Percentiles rank a stretch among this genome's conserved stretches.
These are phyloP conservation scores for Coptodon bakossiorum DNA, from an alignment of 2,113 vertebrate species.

Conservation along the genomic window DNA sequence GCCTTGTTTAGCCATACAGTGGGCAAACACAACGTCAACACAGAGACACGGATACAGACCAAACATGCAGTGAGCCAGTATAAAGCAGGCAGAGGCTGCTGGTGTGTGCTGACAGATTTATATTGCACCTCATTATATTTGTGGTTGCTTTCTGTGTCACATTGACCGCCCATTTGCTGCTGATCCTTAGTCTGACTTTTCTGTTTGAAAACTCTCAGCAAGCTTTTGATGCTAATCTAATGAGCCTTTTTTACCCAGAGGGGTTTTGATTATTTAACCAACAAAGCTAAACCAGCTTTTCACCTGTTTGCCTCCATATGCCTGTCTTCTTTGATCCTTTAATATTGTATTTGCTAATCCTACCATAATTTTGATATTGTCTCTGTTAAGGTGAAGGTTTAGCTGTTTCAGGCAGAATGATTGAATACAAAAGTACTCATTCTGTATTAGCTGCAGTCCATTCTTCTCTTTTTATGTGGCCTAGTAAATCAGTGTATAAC, in stretches of 20 bases:
- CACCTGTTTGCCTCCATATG: background rate
- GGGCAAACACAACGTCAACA: conserved; percentile 13
- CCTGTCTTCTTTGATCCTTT: background rate
- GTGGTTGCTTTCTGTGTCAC: conserved; percentile 10
- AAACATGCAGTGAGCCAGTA: background rate
- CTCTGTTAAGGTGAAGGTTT: background rate
- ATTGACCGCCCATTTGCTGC: background rate
- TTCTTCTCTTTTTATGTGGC: background rate
- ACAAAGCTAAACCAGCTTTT: background rate
- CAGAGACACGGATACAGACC: background rate
- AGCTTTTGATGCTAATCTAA: conserved; percentile 8
- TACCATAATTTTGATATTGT: background rate
- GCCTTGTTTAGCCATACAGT: conserved; percentile 15
- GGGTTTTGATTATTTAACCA: background rate
- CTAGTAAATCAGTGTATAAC: background rate
- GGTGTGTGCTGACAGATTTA: conserved; percentile 27
- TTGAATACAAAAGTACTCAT: background rate
- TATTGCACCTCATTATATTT: conserved; percentile 31
- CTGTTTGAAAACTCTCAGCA: background rate
- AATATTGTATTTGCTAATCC: background rate
- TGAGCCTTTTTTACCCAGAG: background rate
- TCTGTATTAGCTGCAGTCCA: background rate
- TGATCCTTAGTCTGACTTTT: background rate
- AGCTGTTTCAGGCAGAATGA: background rate
- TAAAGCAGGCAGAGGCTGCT: conserved; percentile 9